Conservation (phyloP, 2,113 vertebrate species). For the Oenanthe oenanthe region DNA sequence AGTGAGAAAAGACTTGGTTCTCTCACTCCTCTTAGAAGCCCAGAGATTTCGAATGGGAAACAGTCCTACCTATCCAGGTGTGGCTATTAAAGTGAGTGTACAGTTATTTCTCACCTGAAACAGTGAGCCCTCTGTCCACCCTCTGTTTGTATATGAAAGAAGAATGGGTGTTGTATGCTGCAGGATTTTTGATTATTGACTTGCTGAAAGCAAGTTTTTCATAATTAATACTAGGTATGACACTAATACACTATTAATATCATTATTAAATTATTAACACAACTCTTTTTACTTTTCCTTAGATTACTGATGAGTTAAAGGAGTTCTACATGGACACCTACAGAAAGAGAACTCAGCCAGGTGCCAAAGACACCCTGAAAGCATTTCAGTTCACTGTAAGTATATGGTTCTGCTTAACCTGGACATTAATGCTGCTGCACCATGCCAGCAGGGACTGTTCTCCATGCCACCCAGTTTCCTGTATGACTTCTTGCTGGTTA, state of each 20-base stretch:
- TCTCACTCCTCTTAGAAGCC: neutral
- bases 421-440: neutral
- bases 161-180: neutral
- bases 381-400: constrained; percentile 86
- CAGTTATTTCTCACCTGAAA: neutral
- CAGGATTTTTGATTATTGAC: neutral
- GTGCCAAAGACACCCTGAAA: constrained; percentile 80
- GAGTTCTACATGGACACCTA: constrained; percentile 85
- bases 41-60: neutral
- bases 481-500: neutral
- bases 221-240: neutral
- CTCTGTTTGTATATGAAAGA: neutral
- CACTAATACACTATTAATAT: neutral
- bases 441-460: neutral
- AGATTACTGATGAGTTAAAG: constrained; percentile 86
- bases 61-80: neutral
- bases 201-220: neutral
- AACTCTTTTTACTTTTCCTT: neutral
- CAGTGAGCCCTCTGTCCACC: neutral
- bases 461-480: neutral
- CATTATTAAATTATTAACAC: too few species aligned
- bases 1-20: neutral
- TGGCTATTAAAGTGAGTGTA: neutral
- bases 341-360: constrained; percentile 63
- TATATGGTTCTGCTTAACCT: neutral